Evolutionary conservation across 2,888 invertebrate genomes (phyloP), one percentile per base, ranked within the genome.

Genomic region (Cosmia trapezina): DNA sequence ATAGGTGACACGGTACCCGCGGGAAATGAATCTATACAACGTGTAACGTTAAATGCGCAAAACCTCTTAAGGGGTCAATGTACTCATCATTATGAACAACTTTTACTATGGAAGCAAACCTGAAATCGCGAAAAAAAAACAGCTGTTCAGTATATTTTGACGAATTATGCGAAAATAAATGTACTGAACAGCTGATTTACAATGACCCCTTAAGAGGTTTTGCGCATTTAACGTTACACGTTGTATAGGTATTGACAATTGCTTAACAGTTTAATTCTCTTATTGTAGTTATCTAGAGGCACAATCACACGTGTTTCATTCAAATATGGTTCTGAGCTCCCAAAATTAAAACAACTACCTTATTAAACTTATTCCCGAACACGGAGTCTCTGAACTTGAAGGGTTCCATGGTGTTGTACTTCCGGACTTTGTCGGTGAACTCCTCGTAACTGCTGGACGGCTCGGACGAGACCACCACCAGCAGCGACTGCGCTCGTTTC

Each of bases 381-480:
- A 97, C 93, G 51, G 64, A 56, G 51, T 95, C 91, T 2, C 98
- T 93, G 90, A 99, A 98, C 87, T 97, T 97, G 91, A 99, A 99
- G 0, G 99, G 99, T 79, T 97, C 97, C 91, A 95, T 96, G 65
- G 96, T 96, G 92, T 98, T 99, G 94, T 98, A 99, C 69, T 97
- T 95, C 69, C 98, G 97, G 41, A 99, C 99, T 91, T 97, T 97
- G 64, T 97, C 96, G 19, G 98, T 98, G 92, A 99, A 99, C 49
- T 97, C 96, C 84, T 97, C 97, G 89, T 98, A 98, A 85, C 97
- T 97, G 81, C 94, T 92, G 82, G 97, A 96, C 0, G 99, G 99
- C 62, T 98, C 98, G 37, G 98, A 98, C 0, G 98, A 98, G 1
- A 98, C 98, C 59, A 99, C 98, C 33, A 99, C 98, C 76, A 99